Evolutionary conservation across 2,888 invertebrate genomes (phyloP).

Genomic region (Selenia dentaria): DNA sequence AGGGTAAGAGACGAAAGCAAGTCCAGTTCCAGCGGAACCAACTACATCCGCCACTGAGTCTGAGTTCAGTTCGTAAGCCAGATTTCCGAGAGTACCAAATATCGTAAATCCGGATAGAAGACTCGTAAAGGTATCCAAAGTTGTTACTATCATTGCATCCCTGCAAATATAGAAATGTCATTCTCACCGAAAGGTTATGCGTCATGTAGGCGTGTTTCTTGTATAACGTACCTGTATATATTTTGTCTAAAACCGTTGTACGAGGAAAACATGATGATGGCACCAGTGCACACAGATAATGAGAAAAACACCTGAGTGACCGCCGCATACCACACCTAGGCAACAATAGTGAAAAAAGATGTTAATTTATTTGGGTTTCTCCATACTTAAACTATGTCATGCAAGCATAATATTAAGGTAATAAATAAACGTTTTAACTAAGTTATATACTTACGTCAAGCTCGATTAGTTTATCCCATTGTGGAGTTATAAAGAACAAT

Average conservation of each 20-base stretch:
- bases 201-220: not conserved
- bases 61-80: constrained; percentile 87
- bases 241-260: constrained; percentile 91
- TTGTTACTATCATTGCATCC: constrained; percentile 92
- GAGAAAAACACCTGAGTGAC: constrained; percentile 93
- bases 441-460: constrained; percentile 84
- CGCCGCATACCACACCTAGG: constrained; percentile 90
- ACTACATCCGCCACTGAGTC: constrained; percentile 87
- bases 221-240: constrained; percentile 87
- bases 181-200: no score
- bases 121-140: constrained; percentile 93
- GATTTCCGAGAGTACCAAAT: constrained; percentile 92
- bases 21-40: constrained; percentile 89
- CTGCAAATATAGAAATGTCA: constrained; percentile 68
- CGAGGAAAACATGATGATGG: constrained; percentile 91
- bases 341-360: no score
- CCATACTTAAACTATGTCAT: no score
- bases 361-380: no score
- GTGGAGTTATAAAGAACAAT: constrained; percentile 90
- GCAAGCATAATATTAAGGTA: no score
- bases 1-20: constrained; percentile 94
- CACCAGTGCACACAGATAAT: constrained; percentile 89
- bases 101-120: constrained; percentile 92
- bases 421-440: no score
- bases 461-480: constrained; percentile 90